Evolutionary conservation across 2,888 invertebrate species (phyloP), one percentile per base, ranked within the genome.

Genomic region (Synanthedon tipuliformis): DNA sequence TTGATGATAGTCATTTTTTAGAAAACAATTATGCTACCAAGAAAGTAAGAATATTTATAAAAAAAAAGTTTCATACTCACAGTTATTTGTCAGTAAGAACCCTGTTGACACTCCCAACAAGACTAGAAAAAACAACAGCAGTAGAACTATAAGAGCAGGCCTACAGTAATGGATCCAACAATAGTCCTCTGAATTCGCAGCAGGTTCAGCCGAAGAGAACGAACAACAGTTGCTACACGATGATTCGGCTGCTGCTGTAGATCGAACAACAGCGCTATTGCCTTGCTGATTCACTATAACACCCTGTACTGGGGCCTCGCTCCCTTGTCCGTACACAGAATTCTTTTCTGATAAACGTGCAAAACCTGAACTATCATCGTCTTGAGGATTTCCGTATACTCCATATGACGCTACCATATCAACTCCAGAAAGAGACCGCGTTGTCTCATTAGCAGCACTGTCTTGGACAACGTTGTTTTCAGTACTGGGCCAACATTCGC

Each of bases 81-180:
- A 89, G 72, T 89, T 89, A 76, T 89, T 89, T 66, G 89, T 89
- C 69, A 89, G 75, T 73, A 89, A 77, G 64, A 89, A 86, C 71
- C 89, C 89, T 70, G 89, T 89, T 63, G 89, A 85, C 58, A 89
- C 84, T 57, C 89, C 88, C 75, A 89, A 81, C 67, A 89, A 73
- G 59, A 89, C 81, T 68, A 89, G 73, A 76, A 89, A 88, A 78
- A 89, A 85, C 59, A 89, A 74, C 57, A 89, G 74, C 53, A 89
- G 73, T 53, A 89, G 71, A 41, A 89, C 80, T 63, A 89, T 88
- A 48, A 89, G 71, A 11, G 89, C 87, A 12, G 89, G 89, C 59
- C 86, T 81, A 68, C 89, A 89, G 69, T 89, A 89, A 59, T 88
- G 83, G 57, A 85, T 78, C 88, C 88, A 88, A 62, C 88, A 88